Evolutionary conservation across 2,888 invertebrate species (phyloP).

Genomic region (Zygaena filipendulae): DNA sequence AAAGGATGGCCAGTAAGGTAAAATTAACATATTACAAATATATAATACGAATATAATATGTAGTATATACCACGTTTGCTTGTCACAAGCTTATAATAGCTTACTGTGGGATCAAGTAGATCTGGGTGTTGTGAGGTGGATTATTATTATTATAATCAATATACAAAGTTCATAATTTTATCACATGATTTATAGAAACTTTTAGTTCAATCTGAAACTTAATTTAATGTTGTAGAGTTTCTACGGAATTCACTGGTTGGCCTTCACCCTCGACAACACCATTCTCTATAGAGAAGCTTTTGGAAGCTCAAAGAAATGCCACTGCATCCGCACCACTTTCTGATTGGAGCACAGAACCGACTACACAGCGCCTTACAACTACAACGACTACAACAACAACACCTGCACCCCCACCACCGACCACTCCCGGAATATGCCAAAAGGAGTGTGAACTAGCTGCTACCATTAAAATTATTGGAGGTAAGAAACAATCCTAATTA

Average conservation of each 20-base stretch:
- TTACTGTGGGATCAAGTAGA: no score
- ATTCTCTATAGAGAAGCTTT: constrained; percentile 82
- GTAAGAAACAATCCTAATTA: constrained; percentile 25
- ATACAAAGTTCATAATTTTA: no score
- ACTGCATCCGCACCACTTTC: constrained; percentile 62
- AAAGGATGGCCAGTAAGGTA: constrained; percentile 89
- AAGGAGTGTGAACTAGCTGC: constrained; percentile 87
- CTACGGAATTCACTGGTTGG: constrained; percentile 93
- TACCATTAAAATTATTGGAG: constrained; percentile 85
- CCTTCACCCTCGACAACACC: constrained; percentile 89
- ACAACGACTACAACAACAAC: constrained; percentile 74
- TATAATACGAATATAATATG: no score
- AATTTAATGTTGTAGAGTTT: constrained; percentile 66
- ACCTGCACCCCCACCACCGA: constrained; percentile 76
- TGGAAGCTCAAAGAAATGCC: constrained; percentile 74
- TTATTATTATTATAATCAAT: no score
- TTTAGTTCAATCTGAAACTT: no score
- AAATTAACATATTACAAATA: no score
- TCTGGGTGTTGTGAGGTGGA: no score
- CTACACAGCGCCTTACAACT: constrained; percentile 60
- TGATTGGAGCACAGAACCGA: constrained; percentile 50
- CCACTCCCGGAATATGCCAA: constrained; percentile 83
- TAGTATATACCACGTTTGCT: no score
- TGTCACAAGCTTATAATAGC: no score
- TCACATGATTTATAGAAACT: no score